These are phyloP conservation scores for Anas flavirostris DNA, from an alignment of 2,797 vertebrate genomes.

Conservation along the genomic window DNA sequence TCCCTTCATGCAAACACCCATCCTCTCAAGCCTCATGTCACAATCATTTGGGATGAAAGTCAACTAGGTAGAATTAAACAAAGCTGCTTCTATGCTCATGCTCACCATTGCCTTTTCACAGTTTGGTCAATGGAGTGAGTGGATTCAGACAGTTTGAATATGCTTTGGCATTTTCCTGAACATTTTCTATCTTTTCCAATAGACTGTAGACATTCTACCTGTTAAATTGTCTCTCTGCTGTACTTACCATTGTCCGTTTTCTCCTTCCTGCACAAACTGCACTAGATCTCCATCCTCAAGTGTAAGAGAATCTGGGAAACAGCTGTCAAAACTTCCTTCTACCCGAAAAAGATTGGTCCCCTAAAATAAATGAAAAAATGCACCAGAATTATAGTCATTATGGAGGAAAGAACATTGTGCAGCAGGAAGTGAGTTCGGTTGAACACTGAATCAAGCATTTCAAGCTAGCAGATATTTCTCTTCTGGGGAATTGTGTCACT, in stretches of 20 bases:
- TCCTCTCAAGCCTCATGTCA: background rate
- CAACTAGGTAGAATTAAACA: background rate
- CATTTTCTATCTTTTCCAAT: background rate
- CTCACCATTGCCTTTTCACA: background rate
- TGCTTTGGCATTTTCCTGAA: background rate
- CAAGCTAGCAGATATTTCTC: background rate
- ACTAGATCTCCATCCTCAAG: constrained; percentile 84
- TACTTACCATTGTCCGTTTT: constrained; percentile 85
- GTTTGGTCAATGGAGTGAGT: background rate
- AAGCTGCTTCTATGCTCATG: background rate
- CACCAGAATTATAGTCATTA: background rate
- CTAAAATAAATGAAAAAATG: constrained; percentile 63
- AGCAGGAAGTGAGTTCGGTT: background rate
- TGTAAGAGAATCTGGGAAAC: constrained; percentile 75
- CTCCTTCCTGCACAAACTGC: constrained; percentile 85
- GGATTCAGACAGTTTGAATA: background rate
- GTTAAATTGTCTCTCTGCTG: background rate
- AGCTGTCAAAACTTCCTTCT: constrained; percentile 84
- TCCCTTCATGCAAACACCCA: background rate
- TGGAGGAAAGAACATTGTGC: background rate
- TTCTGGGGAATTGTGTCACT: background rate
- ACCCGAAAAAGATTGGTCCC: constrained; percentile 82
- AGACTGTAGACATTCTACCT: background rate
- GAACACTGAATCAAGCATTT: background rate
- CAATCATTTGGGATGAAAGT: background rate